Evolutionary conservation across 1,140 invertebrate species (phyloP).

Genomic region (Aphis gossypii): DNA sequence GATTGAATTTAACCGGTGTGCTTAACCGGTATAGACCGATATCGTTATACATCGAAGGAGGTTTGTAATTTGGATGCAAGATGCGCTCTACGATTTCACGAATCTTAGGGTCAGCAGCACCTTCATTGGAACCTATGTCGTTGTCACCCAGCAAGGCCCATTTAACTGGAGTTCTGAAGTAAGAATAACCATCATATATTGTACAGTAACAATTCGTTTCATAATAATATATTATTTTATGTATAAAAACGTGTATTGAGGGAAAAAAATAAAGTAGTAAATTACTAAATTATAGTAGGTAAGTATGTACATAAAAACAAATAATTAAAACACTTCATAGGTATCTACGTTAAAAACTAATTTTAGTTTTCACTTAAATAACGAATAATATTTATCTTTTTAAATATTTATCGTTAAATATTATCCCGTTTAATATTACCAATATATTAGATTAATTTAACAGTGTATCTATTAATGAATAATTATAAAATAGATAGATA

Average conservation of each 20-base stretch:
- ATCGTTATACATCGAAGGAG: slow-evolving; percentile 66
- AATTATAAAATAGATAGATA: no score
- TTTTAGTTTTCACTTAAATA: background rate
- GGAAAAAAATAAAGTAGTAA: background rate
- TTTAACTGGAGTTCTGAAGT: slow-evolving; percentile 54
- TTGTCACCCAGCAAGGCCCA: slow-evolving; percentile 64
- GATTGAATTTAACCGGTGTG: slow-evolving; percentile 60
- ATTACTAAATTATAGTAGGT: background rate
- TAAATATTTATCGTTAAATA: background rate
- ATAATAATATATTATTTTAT: no score
- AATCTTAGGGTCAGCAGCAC: slow-evolving; percentile 61
- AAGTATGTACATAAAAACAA: background rate
- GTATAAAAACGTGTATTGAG: background rate
- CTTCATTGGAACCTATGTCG: slow-evolving; percentile 60
- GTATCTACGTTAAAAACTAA: background rate
- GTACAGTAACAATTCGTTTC: background rate
- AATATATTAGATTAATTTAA: no score
- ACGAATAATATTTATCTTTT: background rate
- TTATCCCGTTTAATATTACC: no score
- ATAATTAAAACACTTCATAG: no score
- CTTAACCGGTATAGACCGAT: slow-evolving; percentile 65
- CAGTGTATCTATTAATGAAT: no score
- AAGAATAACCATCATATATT: background rate
- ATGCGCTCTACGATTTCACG: slow-evolving; percentile 59
- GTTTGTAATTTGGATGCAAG: slow-evolving; percentile 67